A percentile compares a stretch with the other conserved stretches of the same genome.
Evolutionary conservation across 2,113 vertebrate species (phyloP).

Genomic region (Chamaetylas fuelleborni): DNA sequence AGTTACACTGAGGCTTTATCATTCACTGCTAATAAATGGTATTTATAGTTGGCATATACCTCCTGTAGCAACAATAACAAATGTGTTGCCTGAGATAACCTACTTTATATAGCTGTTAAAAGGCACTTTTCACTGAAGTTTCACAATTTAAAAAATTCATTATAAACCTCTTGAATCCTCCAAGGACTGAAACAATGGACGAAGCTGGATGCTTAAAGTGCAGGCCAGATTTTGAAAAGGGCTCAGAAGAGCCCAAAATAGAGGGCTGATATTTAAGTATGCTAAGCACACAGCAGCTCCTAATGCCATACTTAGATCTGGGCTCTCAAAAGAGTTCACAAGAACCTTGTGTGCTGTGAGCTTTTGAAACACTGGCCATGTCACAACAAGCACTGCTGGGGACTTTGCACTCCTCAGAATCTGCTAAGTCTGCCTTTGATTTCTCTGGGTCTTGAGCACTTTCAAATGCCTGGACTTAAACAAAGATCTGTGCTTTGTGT

Average conservation of each 20-base stretch:
- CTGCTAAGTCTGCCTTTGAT: constrained; percentile 45
- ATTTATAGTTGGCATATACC: constrained; percentile 58
- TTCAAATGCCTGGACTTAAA: not conserved
- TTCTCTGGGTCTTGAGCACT: not conserved
- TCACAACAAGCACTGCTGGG: constrained; percentile 24
- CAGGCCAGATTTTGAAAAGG: constrained; percentile 14
- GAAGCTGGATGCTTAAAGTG: constrained; percentile 15
- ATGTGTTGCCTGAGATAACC: constrained; percentile 63
- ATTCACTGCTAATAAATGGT: constrained; percentile 61
- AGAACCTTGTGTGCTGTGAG: not conserved
- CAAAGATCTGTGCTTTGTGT: not conserved
- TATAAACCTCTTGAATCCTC: constrained; percentile 55
- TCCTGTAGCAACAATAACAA: constrained; percentile 70
- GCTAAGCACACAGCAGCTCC: constrained; percentile 36
- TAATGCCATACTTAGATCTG: constrained; percentile 33
- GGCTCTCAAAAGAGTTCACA: constrained; percentile 48
- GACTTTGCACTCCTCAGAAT: constrained; percentile 3
- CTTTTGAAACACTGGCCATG: constrained; percentile 25
- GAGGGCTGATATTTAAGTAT: constrained; percentile 13
- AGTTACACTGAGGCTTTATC: constrained; percentile 56
- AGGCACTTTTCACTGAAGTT: constrained; percentile 56
- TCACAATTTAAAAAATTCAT: constrained; percentile 54
- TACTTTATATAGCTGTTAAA: constrained; percentile 55
- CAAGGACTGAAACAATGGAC: constrained; percentile 37
- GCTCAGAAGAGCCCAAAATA: not conserved